Evolutionary conservation across 2,888 invertebrate genomes (phyloP), one percentile per base, ranked within the genome.

Genomic region (Rotaria socialis): DNA sequence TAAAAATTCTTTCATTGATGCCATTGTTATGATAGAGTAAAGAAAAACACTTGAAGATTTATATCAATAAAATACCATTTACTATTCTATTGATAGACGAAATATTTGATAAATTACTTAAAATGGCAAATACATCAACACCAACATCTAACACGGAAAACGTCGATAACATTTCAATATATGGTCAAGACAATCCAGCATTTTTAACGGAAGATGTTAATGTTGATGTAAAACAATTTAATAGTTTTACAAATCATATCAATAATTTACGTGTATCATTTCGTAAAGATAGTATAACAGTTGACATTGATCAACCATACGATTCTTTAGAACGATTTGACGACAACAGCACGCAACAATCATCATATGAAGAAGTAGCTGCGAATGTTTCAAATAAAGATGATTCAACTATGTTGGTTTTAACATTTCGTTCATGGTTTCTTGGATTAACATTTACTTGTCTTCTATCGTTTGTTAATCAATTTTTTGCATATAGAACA

Each of bases 331-430:
- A 14, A 19, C 16, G 35, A 35, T 41, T 67, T 1, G 80, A 47
- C 4, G 16, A 19, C 0, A 80, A n/a, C n/a, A 22, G 47, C 0
- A 47, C 8, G 11, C 24, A 80, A 80, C 80, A 80, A 80, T 47
- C 47, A n/a, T 47, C 80, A 24, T 80, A 47, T n/a, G 80, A 80
- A 80, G 80, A 80, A 80, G 80, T 80, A n/a, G 80, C 80, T 11
- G 80, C 80, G n/a, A 47, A 47, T 80, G 80, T 80, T 11, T 47
- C 80, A 2, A 80, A 80, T 47, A 47, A 43, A 47, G 80, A 80
- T 80, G 43, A 80, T 80, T 24, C 80, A 80, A 41, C 24, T 24
- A 24, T 24, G 8, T 8, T 41, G 24, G 43, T 24, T 43, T 47
- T 80, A 80, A 80, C 80, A 47, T 80, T 80, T 80, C 80, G 80